Percentiles rank a stretch among this genome's conserved stretches.
Evolutionary conservation across 53 echinoderm and acorn worm genomes (phyloP).

Genomic region (Holothuria leucospilota): DNA sequence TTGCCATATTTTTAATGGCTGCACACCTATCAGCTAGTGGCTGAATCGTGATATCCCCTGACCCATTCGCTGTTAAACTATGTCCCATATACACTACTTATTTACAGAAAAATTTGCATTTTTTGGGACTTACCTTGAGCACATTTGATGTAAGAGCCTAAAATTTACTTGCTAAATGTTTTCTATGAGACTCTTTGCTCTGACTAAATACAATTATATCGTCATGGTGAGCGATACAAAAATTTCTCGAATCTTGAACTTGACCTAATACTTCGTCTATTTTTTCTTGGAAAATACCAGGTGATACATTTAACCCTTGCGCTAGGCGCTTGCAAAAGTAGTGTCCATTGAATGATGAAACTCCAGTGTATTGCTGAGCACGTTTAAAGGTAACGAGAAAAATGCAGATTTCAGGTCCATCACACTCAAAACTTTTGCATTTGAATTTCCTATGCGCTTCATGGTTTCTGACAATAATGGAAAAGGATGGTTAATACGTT

Average conservation of each 20-base stretch:
- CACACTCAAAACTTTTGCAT: conserved; percentile 53
- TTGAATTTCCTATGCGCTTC: conserved; percentile 48
- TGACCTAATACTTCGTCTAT: conserved; percentile 54
- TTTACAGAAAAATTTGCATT: conserved; percentile 42
- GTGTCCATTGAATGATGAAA: conserved; percentile 58
- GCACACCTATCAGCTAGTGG: conserved; percentile 46
- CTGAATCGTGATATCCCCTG: conserved; percentile 41
- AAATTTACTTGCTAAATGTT: conserved; percentile 34
- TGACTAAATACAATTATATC: conserved; percentile 57
- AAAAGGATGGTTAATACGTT: conserved; percentile 47
- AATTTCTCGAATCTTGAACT: conserved; percentile 31
- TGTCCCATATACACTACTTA: conserved; percentile 33
- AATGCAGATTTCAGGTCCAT: conserved; percentile 63
- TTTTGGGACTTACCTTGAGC: conserved; percentile 12
- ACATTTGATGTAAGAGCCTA: conserved; percentile 18
- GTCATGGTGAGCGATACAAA: conserved; percentile 67
- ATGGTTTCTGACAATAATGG: no score
- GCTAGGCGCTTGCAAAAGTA: conserved; percentile 58
- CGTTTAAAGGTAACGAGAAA: conserved; percentile 48
- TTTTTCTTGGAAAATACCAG: conserved; percentile 52
- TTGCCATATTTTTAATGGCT: conserved; percentile 39
- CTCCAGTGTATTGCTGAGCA: no score
- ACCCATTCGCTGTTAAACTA: neutral
- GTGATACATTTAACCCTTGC: conserved; percentile 54
- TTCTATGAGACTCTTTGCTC: conserved; percentile 27